Percentiles rank a stretch among this genome's conserved stretches.
These are phyloP conservation scores for Gallinago jamesoni DNA, from an alignment of 2,113 vertebrate species.

Conservation along the genomic window DNA sequence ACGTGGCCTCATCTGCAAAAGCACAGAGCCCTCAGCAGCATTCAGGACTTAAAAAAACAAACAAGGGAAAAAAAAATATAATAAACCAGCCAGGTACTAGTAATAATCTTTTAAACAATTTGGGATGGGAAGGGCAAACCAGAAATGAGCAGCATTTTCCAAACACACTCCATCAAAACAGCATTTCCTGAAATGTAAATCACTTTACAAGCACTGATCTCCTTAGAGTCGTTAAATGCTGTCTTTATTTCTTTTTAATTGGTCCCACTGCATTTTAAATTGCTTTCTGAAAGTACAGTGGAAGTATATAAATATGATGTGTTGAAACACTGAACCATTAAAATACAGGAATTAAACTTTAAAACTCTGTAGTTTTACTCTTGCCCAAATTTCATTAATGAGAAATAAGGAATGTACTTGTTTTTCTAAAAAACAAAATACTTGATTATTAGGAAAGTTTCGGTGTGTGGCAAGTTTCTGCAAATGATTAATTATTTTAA, in stretches of 20 bases:
- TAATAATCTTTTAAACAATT: neutral
- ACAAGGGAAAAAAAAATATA: too few species aligned
- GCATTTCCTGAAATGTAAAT: neutral
- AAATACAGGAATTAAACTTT: neutral
- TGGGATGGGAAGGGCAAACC: neutral
- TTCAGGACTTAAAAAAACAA: too few species aligned
- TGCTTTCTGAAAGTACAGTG: neutral
- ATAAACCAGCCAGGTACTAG: neutral
- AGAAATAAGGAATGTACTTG: neutral
- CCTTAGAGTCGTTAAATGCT: neutral
- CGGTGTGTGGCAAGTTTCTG: neutral
- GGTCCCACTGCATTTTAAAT: neutral
- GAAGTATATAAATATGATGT: neutral
- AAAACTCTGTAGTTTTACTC: neutral
- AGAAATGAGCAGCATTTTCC: neutral
- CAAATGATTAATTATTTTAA: neutral
- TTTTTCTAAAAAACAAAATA: neutral
- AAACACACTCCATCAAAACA: neutral
- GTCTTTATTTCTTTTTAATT: neutral
- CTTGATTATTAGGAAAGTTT: neutral
- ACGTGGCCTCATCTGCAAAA: neutral
- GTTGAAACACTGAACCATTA: neutral
- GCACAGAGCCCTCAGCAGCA: neutral
- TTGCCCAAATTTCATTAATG: neutral
- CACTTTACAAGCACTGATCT: neutral